These are phyloP conservation scores for Coleophora flavipennella DNA, from an alignment of 2,888 invertebrate genomes.

Conservation along the genomic window DNA sequence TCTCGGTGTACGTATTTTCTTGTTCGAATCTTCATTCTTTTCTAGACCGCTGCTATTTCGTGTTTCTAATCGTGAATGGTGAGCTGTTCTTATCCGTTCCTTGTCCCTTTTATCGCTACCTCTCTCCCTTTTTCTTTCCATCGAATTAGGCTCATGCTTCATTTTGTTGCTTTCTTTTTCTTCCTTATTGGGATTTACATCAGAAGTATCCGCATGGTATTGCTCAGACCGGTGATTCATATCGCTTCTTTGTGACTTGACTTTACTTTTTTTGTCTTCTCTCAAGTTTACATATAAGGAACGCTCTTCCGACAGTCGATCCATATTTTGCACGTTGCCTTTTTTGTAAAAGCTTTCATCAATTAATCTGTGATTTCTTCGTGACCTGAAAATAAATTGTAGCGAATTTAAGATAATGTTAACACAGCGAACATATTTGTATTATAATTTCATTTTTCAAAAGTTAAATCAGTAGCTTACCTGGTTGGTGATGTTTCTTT, in stretches of 20 bases:
- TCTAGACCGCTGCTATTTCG: constrained; percentile 6
- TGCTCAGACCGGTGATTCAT: constrained; percentile 1
- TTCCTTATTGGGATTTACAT: not conserved
- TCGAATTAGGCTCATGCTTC: constrained; percentile 4
- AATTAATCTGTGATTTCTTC: too few species aligned
- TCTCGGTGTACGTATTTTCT: constrained; percentile 8
- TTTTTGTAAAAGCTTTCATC: too few species aligned
- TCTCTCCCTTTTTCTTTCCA: constrained; percentile 1
- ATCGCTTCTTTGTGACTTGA: constrained; percentile 1
- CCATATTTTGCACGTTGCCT: too few species aligned
- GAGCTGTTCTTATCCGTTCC: constrained; percentile 2
- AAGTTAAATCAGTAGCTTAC: too few species aligned
- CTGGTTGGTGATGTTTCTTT: constrained; percentile 11
- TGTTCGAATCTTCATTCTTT: constrained; percentile 14
- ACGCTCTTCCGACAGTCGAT: constrained; percentile 14
- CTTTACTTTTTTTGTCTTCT: constrained; percentile 13
- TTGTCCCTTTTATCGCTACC: constrained; percentile 3
- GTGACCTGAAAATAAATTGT: too few species aligned
- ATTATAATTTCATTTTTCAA: too few species aligned
- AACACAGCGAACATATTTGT: too few species aligned
- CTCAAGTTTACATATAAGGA: constrained; percentile 1
- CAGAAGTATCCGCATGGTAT: not conserved
- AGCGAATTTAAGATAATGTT: too few species aligned
- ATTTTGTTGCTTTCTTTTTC: not conserved
- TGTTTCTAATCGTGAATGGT: not conserved